Conservation (phyloP, 2,888 invertebrate species). For the Pterobdella sp. region DNA sequence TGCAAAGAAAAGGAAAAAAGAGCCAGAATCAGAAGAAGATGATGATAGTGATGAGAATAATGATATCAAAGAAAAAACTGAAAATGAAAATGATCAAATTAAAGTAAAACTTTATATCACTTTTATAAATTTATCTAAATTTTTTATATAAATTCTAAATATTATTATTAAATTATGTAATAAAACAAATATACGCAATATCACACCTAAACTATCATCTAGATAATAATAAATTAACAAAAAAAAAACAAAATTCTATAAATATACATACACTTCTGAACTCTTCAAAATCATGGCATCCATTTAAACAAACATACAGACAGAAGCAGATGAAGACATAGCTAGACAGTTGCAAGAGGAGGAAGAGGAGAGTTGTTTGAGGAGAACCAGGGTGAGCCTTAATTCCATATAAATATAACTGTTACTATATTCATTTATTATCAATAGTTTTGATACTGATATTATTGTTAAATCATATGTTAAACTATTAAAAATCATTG, state of each 20-base stretch:
- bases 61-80: constrained; percentile 11
- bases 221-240: background rate
- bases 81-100: constrained; percentile 3
- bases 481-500: too few relatives aligned
- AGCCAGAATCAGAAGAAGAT: constrained; percentile 35
- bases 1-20: constrained; percentile 22
- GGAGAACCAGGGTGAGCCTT: constrained; percentile 33
- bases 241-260: background rate
- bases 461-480: too few relatives aligned
- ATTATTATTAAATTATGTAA: background rate
- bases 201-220: background rate
- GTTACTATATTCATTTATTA: too few relatives aligned
- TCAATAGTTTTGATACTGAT: too few relatives aligned
- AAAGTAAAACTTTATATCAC: background rate
- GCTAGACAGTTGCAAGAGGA: constrained; percentile 44
- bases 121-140: constrained; percentile 2
- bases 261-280: background rate
- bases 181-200: background rate
- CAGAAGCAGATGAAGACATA: constrained; percentile 43
- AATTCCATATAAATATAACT: too few relatives aligned
- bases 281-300: background rate
- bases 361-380: constrained; percentile 29
- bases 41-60: constrained; percentile 42
- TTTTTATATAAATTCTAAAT: background rate
- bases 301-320: constrained; percentile 3